A percentile compares a stretch with the other conserved stretches of the same genome.
Evolutionary conservation across 2,888 invertebrate species (phyloP).

Genomic region (Dryadula phaetusa): DNA sequence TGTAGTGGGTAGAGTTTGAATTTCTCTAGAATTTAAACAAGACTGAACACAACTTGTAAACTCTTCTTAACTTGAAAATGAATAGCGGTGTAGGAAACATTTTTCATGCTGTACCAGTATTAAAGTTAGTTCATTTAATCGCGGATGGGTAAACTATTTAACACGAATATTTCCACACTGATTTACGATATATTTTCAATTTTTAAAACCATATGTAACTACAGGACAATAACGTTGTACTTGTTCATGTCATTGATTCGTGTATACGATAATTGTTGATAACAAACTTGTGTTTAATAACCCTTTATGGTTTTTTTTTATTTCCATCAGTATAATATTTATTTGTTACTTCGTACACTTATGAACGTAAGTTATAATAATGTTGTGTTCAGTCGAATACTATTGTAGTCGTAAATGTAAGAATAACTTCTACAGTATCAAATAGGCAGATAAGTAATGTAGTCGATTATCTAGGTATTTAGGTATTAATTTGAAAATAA

Average conservation of each 20-base stretch:
- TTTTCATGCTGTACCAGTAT: slow-evolving; percentile 17
- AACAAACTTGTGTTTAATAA: neutral
- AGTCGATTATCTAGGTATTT: slow-evolving; percentile 51
- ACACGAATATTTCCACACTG: slow-evolving; percentile 2
- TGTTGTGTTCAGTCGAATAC: slow-evolving; percentile 62
- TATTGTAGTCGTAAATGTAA: slow-evolving; percentile 56
- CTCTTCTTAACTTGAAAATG: slow-evolving; percentile 32
- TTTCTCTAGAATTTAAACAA: slow-evolving; percentile 68
- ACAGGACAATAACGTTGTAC: slow-evolving; percentile 65
- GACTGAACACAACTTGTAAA: slow-evolving; percentile 60
- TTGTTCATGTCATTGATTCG: slow-evolving; percentile 52
- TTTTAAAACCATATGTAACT: slow-evolving; percentile 21
- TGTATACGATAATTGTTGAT: neutral
- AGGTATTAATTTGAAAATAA: slow-evolving; percentile 64
- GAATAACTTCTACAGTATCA: slow-evolving; percentile 51
- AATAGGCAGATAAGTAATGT: slow-evolving; percentile 61
- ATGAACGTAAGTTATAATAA: slow-evolving; percentile 36
- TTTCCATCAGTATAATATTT: too few species aligned
- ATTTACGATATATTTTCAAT: slow-evolving; percentile 9
- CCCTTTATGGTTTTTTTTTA: neutral
- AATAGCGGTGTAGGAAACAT: slow-evolving; percentile 27
- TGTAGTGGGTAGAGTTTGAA: slow-evolving; percentile 68
- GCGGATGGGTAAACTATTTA: slow-evolving; percentile 5
- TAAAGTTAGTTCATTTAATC: slow-evolving; percentile 16
- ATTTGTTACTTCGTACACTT: slow-evolving; percentile 33